These are phyloP conservation scores for Prionace glauca DNA, from an alignment of 2,797 vertebrate genomes.

Conservation along the genomic window DNA sequence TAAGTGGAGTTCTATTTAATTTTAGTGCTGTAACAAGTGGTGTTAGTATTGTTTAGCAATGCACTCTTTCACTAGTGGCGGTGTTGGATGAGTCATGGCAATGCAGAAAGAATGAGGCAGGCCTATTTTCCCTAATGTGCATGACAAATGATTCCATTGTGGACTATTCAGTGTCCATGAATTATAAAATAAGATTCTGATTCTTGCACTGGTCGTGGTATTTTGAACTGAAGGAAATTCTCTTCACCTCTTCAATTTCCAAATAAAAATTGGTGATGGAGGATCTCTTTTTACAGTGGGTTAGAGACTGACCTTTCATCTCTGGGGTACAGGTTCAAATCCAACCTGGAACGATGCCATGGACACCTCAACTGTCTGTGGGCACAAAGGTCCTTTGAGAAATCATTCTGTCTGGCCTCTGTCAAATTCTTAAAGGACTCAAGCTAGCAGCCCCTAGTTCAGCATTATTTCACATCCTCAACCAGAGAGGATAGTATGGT, in stretches of 20 bases:
- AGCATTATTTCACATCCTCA: background rate
- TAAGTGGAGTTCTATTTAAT: background rate
- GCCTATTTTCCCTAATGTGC: background rate
- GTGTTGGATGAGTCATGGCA: constrained; percentile 12
- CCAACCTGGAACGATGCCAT: background rate
- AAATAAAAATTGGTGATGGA: background rate
- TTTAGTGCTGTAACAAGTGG: background rate
- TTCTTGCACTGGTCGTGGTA: background rate
- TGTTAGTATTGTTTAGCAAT: background rate
- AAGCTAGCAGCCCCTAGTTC: background rate
- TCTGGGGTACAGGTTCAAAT: background rate
- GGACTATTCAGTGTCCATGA: background rate
- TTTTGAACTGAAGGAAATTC: background rate
- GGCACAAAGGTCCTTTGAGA: background rate
- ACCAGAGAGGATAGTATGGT: background rate
- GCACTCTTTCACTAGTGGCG: background rate
- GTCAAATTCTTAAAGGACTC: background rate
- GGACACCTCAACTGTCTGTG: background rate
- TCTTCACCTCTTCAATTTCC: background rate
- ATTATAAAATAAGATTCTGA: background rate
- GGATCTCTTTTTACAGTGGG: background rate
- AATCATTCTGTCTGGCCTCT: background rate
- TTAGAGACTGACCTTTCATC: background rate
- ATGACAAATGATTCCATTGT: background rate
- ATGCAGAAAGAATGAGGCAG: background rate